Conservation (phyloP, 2,797 vertebrate genomes). For the Micropoecilia bifurca region DNA sequence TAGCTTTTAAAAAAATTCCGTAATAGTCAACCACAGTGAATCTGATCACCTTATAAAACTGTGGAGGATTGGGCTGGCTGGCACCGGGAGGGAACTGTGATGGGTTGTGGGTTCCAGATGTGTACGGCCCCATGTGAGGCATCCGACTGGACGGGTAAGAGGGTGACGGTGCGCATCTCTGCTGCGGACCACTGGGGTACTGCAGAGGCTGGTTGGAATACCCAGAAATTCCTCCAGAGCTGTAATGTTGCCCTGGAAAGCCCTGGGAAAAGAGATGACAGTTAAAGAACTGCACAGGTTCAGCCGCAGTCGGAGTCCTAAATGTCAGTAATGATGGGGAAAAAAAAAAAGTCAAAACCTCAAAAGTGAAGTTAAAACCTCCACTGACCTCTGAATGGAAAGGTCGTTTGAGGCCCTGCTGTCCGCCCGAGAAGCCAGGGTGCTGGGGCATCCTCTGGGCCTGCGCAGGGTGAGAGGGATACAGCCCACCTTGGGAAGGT, state of each 20-base stretch:
- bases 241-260: slow-evolving; percentile 80
- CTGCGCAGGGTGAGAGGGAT: slow-evolving; percentile 76
- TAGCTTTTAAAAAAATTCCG: background rate
- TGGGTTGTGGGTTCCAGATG: slow-evolving; percentile 75
- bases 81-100: slow-evolving; percentile 86
- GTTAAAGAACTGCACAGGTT: background rate
- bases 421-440: slow-evolving; percentile 81
- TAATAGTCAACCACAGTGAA: background rate
- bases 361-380: background rate
- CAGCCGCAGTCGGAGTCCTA: too few relatives aligned
- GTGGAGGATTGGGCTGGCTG: slow-evolving; percentile 78
- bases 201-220: slow-evolving; percentile 89
- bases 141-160: slow-evolving; percentile 89
- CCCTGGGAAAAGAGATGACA: slow-evolving; percentile 55
- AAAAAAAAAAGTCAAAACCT: background rate
- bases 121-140: slow-evolving; percentile 86
- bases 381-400: slow-evolving; percentile 88
- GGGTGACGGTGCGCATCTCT: slow-evolving; percentile 87
- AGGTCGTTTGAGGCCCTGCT: slow-evolving; percentile 88
- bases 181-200: slow-evolving; percentile 83
- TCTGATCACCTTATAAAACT: slow-evolving; percentile 73
- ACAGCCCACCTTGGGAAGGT: slow-evolving; percentile 79
- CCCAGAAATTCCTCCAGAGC: slow-evolving; percentile 68
- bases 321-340: background rate
- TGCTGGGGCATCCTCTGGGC: slow-evolving; percentile 90